Percentiles rank a stretch among this genome's conserved stretches.
Conservation (phyloP, 2,113 vertebrate species). For the Pleuronectes platessa region DNA sequence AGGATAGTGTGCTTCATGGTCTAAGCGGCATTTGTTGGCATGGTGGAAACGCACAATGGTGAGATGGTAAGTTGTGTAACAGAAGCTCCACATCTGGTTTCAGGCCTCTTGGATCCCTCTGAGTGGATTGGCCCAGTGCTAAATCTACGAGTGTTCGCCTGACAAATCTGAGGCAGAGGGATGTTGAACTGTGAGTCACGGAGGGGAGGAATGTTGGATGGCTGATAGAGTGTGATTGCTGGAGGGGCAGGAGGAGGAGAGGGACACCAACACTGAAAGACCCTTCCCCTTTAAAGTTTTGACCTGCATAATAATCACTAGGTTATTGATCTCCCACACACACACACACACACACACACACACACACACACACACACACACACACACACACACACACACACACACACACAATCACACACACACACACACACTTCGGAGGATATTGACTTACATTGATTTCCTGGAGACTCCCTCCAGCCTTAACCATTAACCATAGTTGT, state of each 20-base stretch:
- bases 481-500: too few relatives aligned
- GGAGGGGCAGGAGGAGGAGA: background rate
- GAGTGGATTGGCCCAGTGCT: background rate
- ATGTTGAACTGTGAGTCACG: background rate
- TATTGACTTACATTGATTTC: too few relatives aligned
- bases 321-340: too few relatives aligned
- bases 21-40: background rate
- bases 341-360: too few relatives aligned
- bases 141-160: background rate
- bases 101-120: slow-evolving; percentile 13
- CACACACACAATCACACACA: too few relatives aligned
- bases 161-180: slow-evolving; percentile 19
- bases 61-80: background rate
- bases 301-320: too few relatives aligned
- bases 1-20: background rate
- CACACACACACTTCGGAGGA: too few relatives aligned
- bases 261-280: too few relatives aligned
- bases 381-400: too few relatives aligned
- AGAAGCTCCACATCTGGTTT: slow-evolving; percentile 43
- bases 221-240: slow-evolving; percentile 35
- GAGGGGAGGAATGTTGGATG: slow-evolving; percentile 26
- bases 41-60: background rate
- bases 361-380: too few relatives aligned
- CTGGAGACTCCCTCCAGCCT: too few relatives aligned
- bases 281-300: too few relatives aligned